Percentiles rank a stretch among this genome's conserved stretches.
phyloP scores from a whole-genome alignment of 2,888 invertebrate genomes.

The Drosophila bunnanda region DNA sequence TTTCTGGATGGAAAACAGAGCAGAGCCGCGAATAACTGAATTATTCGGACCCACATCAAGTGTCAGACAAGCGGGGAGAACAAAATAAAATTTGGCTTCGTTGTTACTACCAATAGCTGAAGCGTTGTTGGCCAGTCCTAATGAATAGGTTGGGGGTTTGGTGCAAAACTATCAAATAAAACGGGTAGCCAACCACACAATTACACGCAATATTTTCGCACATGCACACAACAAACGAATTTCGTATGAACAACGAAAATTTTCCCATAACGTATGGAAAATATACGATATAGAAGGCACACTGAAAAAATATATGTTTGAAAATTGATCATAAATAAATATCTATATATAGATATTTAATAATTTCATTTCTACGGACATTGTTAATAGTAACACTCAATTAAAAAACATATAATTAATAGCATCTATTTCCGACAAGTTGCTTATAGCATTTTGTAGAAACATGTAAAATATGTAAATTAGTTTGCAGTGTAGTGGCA shows the following conservation, averaged over 20 bases:
- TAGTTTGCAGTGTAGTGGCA: constrained; percentile 27
- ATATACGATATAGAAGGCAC: not conserved
- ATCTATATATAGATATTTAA: not conserved
- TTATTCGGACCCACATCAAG: constrained; percentile 15
- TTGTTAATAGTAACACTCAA: not conserved
- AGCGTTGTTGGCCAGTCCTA: constrained; percentile 46
- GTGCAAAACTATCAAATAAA: constrained; percentile 62
- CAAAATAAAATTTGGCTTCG: constrained; percentile 10
- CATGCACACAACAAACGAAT: constrained; percentile 21
- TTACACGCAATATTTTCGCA: constrained; percentile 39
- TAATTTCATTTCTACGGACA: not conserved
- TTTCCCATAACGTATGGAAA: constrained; percentile 40
- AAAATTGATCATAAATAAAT: not conserved
- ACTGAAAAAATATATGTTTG: not conserved
- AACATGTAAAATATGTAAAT: fast-evolving
- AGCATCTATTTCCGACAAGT: not conserved
- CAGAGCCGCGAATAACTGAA: constrained; percentile 1
- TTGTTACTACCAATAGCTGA: constrained; percentile 37
- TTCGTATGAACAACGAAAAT: constrained; percentile 68
- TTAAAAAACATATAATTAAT: not conserved
- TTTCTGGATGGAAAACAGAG: not conserved
- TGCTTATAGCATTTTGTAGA: not conserved
- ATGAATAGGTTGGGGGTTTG: constrained; percentile 58
- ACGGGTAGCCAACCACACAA: constrained; percentile 44
- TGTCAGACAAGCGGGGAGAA: constrained; percentile 11